Percentiles rank a stretch among this genome's conserved stretches.
Conservation (phyloP, 2,797 vertebrate species). For the Parauchenoglanis ngamensis region DNA sequence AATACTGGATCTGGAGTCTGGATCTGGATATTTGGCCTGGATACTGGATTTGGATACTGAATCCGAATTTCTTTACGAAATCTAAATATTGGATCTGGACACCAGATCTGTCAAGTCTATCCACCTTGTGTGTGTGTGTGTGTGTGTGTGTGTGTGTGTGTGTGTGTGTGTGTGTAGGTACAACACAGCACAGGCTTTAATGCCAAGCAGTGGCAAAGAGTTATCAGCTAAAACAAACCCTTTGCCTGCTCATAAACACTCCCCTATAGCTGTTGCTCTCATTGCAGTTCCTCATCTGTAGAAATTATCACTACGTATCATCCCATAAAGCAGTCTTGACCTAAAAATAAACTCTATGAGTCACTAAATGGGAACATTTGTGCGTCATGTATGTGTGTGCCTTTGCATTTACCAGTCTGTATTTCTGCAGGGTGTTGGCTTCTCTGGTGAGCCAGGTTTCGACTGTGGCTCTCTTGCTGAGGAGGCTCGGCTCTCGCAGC, state of each 20-base stretch:
- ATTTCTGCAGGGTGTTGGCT: conserved; percentile 94
- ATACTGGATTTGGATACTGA: not conserved
- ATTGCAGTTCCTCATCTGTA: not conserved
- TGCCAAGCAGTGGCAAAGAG: conserved; percentile 3
- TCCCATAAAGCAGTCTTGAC: not conserved
- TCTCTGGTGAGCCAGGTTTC: conserved; percentile 93
- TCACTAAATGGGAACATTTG: not conserved
- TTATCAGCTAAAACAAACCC: conserved; percentile 26
- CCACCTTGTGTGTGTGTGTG: not conserved
- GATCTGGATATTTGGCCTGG: not conserved
- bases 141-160: not conserved
- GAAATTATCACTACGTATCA: not conserved
- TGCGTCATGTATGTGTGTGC: not conserved
- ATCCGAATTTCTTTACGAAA: no score
- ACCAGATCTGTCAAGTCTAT: not conserved
- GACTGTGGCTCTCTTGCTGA: conserved; percentile 88
- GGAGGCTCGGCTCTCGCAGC: conserved; percentile 84
- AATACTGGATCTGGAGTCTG: not conserved
- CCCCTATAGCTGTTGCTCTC: not conserved
- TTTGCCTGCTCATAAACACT: conserved; percentile 17
- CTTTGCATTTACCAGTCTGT: conserved; percentile 83
- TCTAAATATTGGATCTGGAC: not conserved
- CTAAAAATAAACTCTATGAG: not conserved
- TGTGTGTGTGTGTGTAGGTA: conserved; percentile 2
- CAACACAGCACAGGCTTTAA: not conserved